A percentile compares a stretch with the other conserved stretches of the same genome.
Evolutionary conservation across 1,140 invertebrate species (phyloP).

Genomic region (Ceratoteleas bidentatus): DNA sequence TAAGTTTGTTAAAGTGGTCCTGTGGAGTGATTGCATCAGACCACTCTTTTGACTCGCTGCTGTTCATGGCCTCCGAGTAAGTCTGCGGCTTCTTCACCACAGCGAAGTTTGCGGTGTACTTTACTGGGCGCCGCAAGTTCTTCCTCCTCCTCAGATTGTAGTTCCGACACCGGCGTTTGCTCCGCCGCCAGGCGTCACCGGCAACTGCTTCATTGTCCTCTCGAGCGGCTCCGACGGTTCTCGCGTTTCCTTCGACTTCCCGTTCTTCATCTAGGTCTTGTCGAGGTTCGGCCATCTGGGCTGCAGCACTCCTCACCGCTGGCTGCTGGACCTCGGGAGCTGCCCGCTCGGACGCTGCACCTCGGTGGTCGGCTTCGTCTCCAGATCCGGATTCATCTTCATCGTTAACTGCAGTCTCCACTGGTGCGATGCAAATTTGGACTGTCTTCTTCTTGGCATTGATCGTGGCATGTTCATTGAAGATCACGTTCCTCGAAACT

Average conservation of each 20-base stretch:
- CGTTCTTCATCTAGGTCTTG: neutral
- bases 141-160: neutral
- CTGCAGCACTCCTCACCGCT: neutral
- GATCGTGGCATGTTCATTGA: constrained; percentile 55
- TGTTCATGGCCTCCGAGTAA: constrained; percentile 69
- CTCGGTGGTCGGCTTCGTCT: neutral
- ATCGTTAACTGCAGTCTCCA: neutral
- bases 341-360: neutral
- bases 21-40: too few relatives aligned
- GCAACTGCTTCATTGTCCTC: neutral
- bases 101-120: constrained; percentile 25
- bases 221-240: neutral
- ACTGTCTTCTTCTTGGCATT: neutral
- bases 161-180: too few relatives aligned
- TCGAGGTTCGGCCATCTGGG: neutral
- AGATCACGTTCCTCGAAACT: constrained; percentile 20
- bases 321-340: neutral
- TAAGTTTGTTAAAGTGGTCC: too few relatives aligned
- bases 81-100: constrained; percentile 51
- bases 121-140: neutral
- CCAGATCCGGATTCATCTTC: neutral
- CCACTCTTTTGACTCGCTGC: constrained; percentile 66
- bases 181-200: neutral
- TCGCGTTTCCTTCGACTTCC: neutral
- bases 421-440: neutral